phyloP scores from a whole-genome alignment of 2,113 vertebrate species.

The Lipotes vexillifer region DNA sequence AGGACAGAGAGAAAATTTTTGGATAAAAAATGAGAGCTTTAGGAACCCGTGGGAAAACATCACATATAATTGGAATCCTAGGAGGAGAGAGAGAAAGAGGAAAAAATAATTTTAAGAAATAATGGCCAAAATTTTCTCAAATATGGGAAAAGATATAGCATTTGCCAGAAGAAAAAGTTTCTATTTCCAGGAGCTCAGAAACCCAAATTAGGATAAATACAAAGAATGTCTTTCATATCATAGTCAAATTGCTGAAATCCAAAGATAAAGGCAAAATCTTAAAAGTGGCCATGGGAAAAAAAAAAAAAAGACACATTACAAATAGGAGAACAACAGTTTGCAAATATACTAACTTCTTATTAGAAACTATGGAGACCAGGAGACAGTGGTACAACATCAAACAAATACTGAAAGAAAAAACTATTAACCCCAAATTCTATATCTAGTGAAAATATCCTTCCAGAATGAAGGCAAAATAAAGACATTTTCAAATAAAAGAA shows the following conservation, averaged over 20 bases:
- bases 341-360: neutral
- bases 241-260: neutral
- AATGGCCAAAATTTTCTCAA: neutral
- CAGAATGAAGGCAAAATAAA: neutral
- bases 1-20: neutral
- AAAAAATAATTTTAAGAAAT: neutral
- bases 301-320: neutral
- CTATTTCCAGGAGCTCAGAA: neutral
- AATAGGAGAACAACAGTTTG: neutral
- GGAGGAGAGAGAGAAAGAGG: neutral
- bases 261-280: neutral
- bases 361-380: neutral
- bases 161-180: neutral
- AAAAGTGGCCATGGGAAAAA: neutral
- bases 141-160: neutral
- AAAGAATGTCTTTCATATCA: neutral
- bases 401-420: neutral
- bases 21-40: neutral
- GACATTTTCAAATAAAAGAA: neutral
- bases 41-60: neutral
- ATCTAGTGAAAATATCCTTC: neutral
- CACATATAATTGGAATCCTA: neutral
- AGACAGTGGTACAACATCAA: neutral
- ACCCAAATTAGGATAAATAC: neutral
- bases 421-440: neutral